Base-by-base conservation (phyloP, 2,888 invertebrate genomes). In the Hipparchia semele region DNA sequence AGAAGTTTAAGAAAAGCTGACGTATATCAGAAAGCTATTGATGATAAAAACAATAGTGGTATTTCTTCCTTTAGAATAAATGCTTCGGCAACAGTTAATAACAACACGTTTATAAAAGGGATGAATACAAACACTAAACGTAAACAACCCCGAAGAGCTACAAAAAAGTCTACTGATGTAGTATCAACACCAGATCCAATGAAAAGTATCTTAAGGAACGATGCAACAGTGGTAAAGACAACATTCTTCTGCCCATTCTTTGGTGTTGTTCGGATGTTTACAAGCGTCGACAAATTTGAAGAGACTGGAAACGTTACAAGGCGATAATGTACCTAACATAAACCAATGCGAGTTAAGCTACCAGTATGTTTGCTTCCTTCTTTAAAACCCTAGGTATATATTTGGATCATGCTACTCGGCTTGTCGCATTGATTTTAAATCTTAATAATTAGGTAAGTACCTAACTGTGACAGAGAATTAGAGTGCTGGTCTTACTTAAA, bases 201-300 rank as follows among this genome's bases (percentile, higher is more conserved):
- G 8, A 79, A 76, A 68, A 68, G 75, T n/a, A 67, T 10, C 6
- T 61, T 80, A 68, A 79, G 79, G 71, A 62, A 76, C 7, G 72
- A 72, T 13, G 33, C 51, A 65, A 83, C 77, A 8, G 68, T 87
- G 1, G 85, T 82, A 0, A 81, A 76, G 69, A 86, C 87, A 0
- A 82, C 87, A 0, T 89, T 91, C 70, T 91, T 86, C 71, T 92
- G 91, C 70, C 92, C 92, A 0, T 90, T 85, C 73, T 84, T 91
- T 60, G 91, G 92, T 9, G 80, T 90, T 2, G 81, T 92, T 8
- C 86, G 82, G 10, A 87, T 91, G 87, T 73, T 78, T 6, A 68
- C 81, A 8, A 70, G 77, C 45, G 73, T 80, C 45, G 75, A 79
- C 7, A 68, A 76, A 71, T 74, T 73, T 59, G 75, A 76, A 39